Percentiles rank a stretch among this genome's conserved stretches.
Evolutionary conservation across 2,888 invertebrate genomes (phyloP).

Genomic region (Molorchus minor): DNA sequence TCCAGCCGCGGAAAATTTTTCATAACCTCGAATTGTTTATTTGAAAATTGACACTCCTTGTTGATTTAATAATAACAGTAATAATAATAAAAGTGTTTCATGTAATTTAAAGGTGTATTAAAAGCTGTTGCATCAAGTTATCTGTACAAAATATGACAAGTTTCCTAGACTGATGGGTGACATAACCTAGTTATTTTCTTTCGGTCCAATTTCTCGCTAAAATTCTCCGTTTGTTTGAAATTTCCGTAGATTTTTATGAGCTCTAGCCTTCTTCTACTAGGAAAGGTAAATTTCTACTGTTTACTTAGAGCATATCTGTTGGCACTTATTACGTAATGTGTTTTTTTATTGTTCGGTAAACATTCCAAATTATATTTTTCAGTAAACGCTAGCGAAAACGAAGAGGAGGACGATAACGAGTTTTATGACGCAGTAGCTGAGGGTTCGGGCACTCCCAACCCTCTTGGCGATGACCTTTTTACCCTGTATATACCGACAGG

Average conservation of each 20-base stretch:
- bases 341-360: no score
- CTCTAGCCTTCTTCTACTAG: neutral
- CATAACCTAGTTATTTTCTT: slow-evolving; percentile 41
- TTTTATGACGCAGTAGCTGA: slow-evolving; percentile 71
- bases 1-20: slow-evolving; percentile 1
- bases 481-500: slow-evolving; percentile 71
- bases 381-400: slow-evolving; percentile 68
- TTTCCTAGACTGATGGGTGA: slow-evolving; percentile 19
- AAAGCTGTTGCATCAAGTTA: slow-evolving; percentile 2
- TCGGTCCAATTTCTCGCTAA: slow-evolving; percentile 16
- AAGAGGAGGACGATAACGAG: slow-evolving; percentile 81
- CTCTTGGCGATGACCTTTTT: slow-evolving; percentile 63
- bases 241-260: no score
- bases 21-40: slow-evolving; percentile 24
- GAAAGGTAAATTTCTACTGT: no score
- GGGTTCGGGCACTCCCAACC: slow-evolving; percentile 60
- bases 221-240: neutral
- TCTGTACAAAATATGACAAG: neutral
- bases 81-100: no score
- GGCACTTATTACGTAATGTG: no score
- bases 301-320: no score
- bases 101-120: no score
- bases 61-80: no score
- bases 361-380: no score
- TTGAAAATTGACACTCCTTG: no score